phyloP scores from a whole-genome alignment of 2,113 vertebrate species.

The Archilochus colubris region DNA sequence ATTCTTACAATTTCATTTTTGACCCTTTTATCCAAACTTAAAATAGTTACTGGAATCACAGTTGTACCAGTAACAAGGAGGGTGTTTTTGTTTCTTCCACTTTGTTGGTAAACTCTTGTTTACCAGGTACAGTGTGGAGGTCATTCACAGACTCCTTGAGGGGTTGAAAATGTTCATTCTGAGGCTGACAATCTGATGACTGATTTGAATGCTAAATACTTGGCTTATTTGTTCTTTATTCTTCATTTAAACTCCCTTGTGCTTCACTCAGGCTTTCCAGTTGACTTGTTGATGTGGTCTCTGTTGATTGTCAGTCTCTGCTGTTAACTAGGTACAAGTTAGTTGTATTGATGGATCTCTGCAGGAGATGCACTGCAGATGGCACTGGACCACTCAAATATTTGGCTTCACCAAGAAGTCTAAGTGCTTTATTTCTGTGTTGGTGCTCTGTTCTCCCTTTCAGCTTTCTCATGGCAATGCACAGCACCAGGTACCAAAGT shows the following conservation, averaged over 20 bases:
- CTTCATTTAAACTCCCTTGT: not conserved
- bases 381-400: not conserved
- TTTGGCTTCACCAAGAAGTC: not conserved
- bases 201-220: not conserved
- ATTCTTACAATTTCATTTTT: not conserved
- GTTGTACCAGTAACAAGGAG: no score
- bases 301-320: not conserved
- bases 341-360: not conserved
- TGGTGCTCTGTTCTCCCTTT: not conserved
- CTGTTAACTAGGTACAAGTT: not conserved
- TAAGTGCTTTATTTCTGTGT: not conserved
- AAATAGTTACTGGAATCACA: not conserved
- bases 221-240: not conserved
- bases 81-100: not conserved
- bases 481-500: not conserved
- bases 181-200: not conserved
- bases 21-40: not conserved
- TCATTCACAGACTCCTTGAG: not conserved
- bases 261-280: not conserved
- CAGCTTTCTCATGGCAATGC: not conserved
- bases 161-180: not conserved
- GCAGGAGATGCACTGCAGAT: not conserved
- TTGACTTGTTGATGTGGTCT: not conserved
- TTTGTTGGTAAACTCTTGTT: not conserved
- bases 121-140: not conserved